Evolutionary conservation across 1,140 invertebrate species (phyloP).

Genomic region (Drosophila virilis): DNA sequence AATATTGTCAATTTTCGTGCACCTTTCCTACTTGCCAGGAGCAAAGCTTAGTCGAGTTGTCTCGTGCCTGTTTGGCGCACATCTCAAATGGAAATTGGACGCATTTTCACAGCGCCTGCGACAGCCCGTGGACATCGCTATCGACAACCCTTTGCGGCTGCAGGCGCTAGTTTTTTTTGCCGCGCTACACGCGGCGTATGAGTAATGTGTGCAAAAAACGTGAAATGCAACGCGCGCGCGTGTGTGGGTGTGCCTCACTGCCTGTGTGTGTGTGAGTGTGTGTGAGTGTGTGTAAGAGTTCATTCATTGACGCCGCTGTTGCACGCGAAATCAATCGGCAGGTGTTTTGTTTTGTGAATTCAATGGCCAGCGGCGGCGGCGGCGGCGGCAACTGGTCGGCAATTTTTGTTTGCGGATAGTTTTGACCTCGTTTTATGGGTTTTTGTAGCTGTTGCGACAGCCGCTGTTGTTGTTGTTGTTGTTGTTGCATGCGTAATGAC

Average conservation of each 20-base stretch:
- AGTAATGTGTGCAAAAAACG: slow-evolving; percentile 58
- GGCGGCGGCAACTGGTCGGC: slow-evolving; percentile 36
- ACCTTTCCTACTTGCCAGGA: too few relatives aligned
- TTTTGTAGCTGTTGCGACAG: slow-evolving; percentile 19
- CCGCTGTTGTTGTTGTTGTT: slow-evolving; percentile 20
- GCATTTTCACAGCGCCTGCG: too few relatives aligned
- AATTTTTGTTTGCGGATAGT: slow-evolving; percentile 80
- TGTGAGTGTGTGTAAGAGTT: slow-evolving; percentile 44
- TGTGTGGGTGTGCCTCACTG: slow-evolving; percentile 14
- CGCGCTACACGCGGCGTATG: slow-evolving; percentile 66
- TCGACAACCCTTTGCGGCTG: neutral
- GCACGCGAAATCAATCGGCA: slow-evolving; percentile 56
- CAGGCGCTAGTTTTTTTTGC: slow-evolving; percentile 27
- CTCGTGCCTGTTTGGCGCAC: too few relatives aligned
- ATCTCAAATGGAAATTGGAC: too few relatives aligned
- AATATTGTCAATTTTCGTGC: too few relatives aligned
- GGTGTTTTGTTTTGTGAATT: slow-evolving; percentile 74
- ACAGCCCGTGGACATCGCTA: neutral
- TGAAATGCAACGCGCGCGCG: slow-evolving; percentile 7
- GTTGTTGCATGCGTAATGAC: slow-evolving; percentile 77
- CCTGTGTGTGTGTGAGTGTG: slow-evolving; percentile 34
- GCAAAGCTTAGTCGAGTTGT: neutral
- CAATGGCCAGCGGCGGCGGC: slow-evolving; percentile 30
- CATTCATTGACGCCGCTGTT: slow-evolving; percentile 48
- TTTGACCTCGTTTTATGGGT: slow-evolving; percentile 71